These are phyloP conservation scores for Tenthredo distinguenda DNA, from an alignment of 2,888 invertebrate species.

Conservation along the genomic window DNA sequence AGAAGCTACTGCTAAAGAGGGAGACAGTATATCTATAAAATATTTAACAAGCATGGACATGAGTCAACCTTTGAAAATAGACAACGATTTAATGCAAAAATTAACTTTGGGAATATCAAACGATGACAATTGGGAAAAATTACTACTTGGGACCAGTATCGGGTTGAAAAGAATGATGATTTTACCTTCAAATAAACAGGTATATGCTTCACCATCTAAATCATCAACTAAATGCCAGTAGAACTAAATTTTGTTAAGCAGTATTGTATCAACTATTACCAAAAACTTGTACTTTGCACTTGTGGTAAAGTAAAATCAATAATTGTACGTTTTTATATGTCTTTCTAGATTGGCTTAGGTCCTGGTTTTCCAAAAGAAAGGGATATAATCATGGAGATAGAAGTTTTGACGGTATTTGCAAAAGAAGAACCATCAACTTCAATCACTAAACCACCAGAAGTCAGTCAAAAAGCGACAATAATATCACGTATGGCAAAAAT, in stretches of 20 bases:
- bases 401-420: conserved; percentile 65
- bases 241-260: background rate
- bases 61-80: conserved; percentile 66
- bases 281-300: background rate
- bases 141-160: conserved; percentile 64
- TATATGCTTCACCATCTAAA: conserved; percentile 49
- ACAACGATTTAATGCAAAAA: conserved; percentile 60
- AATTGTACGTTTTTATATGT: background rate
- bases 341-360: conserved; percentile 69
- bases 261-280: background rate
- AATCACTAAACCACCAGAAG: conserved; percentile 54
- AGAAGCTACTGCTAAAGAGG: conserved; percentile 64
- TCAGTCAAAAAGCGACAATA: conserved; percentile 77
- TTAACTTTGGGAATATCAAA: conserved; percentile 68
- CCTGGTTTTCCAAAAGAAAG: conserved; percentile 72
- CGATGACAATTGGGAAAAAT: conserved; percentile 72
- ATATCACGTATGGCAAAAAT: conserved; percentile 82
- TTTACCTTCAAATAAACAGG: conserved; percentile 71
- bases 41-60: conserved; percentile 66
- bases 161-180: conserved; percentile 68
- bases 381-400: conserved; percentile 70
- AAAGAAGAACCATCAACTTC: conserved; percentile 50
- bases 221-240: background rate
- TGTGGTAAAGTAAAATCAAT: background rate
- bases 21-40: conserved; percentile 65